A percentile compares a stretch with the other conserved stretches of the same genome.
Evolutionary conservation across 2,888 invertebrate genomes (phyloP).

Genomic region (Eubasilissa splendida): DNA sequence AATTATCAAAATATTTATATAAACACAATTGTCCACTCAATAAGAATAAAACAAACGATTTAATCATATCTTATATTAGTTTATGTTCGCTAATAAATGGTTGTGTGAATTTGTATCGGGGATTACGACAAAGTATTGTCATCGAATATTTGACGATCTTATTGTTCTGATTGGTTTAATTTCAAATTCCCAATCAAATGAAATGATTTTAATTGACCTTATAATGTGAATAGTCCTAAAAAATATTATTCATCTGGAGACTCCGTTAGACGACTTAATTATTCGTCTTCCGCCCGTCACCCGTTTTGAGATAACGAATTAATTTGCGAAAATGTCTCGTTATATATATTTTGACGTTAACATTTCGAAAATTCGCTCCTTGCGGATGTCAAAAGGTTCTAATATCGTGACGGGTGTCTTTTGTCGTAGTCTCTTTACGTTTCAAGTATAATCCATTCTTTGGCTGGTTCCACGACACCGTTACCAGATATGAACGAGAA

Average conservation of each 20-base stretch:
- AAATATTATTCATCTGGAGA: too few species aligned
- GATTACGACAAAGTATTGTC: too few species aligned
- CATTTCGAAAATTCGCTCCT: constrained; percentile 9
- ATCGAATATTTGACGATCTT: too few species aligned
- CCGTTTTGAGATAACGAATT: constrained; percentile 24
- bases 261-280: too few species aligned
- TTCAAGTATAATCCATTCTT: neutral
- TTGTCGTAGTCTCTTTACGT: constrained; percentile 9
- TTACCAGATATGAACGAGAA: neutral
- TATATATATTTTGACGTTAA: constrained; percentile 12
- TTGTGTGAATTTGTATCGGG: too few species aligned
- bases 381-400: constrained; percentile 15
- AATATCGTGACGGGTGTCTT: constrained; percentile 20
- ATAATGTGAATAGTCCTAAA: too few species aligned
- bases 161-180: neutral
- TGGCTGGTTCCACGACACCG: neutral
- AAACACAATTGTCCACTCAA: too few species aligned
- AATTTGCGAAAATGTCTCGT: constrained; percentile 9
- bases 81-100: too few species aligned
- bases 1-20: too few species aligned
- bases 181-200: neutral
- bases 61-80: too few species aligned
- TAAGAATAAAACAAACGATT: too few species aligned
- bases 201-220: too few species aligned
- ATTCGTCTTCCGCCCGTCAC: neutral